Evolutionary conservation across 1,140 invertebrate species (phyloP), one percentile per base, ranked within the genome.

Genomic region (Vanessa tameamea): DNA sequence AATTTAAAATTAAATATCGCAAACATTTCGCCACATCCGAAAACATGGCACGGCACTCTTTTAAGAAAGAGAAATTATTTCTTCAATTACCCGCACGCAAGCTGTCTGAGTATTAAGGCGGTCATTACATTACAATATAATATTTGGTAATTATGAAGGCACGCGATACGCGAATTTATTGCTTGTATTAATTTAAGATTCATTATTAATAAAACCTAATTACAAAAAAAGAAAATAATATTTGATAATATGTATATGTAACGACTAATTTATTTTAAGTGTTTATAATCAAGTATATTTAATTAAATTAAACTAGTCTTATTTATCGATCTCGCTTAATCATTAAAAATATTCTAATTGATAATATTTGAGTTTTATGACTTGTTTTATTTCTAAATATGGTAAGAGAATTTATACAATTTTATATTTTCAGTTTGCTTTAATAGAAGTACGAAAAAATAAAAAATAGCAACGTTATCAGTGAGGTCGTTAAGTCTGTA

Each of bases 11-110:
- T 59, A 47, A 70, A 50, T 23, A 63, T 37, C 64, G 63, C 64
- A 57, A 31, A 69, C 67, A 77, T 77, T 77, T 77, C 67, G 47
- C 48, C 64, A 69, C 65, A 65, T 67, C 50, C 76, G 55, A 53
- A 59, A 64, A 48, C 47, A 59, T 47, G 59, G 64, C 23, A 48
- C 76, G 73, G 73, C 51, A 31, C 63, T 65, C 63, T 75, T 65
- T 71, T 71, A 68, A 73, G 57, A 73, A 73, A 67, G 64, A 69
- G 64, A 73, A 77, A 73, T 80, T 82, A 84, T 80, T 67, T 73
- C 66, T 78, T 76, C 81, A 82, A 85, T 84, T 85, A 87, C 73
- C 66, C 57, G 79, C 86, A 87, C 81, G 83, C 84, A 77, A 71
- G 83, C 53, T 70, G 74, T 81, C 65, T 68, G 76, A 69, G 81